phyloP scores from a whole-genome alignment of 2,113 vertebrate species.

The Menidia beryllina region DNA sequence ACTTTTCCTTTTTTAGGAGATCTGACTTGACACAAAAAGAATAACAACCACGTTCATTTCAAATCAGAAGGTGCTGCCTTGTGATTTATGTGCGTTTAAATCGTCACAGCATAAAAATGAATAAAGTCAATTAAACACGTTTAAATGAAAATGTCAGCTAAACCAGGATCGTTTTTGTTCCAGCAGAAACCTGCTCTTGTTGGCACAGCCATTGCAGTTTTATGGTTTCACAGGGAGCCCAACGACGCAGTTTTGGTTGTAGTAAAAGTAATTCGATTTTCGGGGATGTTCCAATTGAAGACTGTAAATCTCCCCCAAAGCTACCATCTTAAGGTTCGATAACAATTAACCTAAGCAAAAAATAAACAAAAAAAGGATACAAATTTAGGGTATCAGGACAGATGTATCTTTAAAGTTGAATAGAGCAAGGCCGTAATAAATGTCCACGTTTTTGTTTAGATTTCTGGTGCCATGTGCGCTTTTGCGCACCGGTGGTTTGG shows the following conservation, averaged over 20 bases:
- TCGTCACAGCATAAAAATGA: constrained; percentile 38
- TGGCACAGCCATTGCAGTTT: constrained; percentile 49
- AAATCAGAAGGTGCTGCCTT: neutral
- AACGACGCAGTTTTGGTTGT: constrained; percentile 44
- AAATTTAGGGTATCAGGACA: neutral
- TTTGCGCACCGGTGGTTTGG: constrained; percentile 44
- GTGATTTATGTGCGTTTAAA: constrained; percentile 42
- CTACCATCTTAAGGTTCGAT: constrained; percentile 30
- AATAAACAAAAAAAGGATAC: neutral
- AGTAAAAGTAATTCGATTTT: constrained; percentile 65
- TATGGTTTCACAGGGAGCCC: constrained; percentile 52
- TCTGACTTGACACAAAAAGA: neutral
- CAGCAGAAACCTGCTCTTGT: constrained; percentile 38
- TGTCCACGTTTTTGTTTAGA: neutral
- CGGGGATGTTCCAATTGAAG: constrained; percentile 37
- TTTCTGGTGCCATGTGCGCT: constrained; percentile 9
- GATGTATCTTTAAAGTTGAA: neutral
- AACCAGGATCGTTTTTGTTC: constrained; percentile 53
- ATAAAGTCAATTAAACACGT: constrained; percentile 59
- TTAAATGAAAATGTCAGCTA: constrained; percentile 60
- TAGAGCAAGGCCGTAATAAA: neutral
- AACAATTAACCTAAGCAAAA: constrained; percentile 26
- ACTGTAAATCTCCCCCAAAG: constrained; percentile 55
- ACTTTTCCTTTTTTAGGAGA: neutral
- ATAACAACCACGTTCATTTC: constrained; percentile 16